These are phyloP conservation scores for Synanceia verrucosa DNA, from an alignment of 2,797 vertebrate genomes.

Conservation along the genomic window DNA sequence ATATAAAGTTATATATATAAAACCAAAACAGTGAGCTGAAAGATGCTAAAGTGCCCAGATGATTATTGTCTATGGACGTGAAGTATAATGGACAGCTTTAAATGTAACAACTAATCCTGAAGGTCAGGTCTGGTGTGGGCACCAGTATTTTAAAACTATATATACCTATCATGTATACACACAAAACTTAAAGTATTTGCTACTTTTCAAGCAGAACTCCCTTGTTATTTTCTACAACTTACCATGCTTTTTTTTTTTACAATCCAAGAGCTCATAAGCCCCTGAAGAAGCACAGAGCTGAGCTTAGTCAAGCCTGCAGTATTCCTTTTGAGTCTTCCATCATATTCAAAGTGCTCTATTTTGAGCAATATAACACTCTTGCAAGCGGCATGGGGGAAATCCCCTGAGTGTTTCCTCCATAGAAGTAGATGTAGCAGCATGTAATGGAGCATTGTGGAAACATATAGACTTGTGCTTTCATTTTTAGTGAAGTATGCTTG, in stretches of 20 bases:
- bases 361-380: not conserved
- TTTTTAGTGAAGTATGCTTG: conserved; percentile 31
- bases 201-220: not conserved
- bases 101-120: not conserved
- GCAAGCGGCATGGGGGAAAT: not conserved
- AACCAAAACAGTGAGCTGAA: not conserved
- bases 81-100: not conserved
- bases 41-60: too few species aligned
- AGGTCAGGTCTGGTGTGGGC: not conserved
- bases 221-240: not conserved
- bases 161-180: not conserved
- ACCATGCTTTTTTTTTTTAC: not conserved
- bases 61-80: too few species aligned
- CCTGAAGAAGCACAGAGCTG: not conserved
- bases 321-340: conserved; percentile 15
- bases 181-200: not conserved
- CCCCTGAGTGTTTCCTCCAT: conserved; percentile 10
- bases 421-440: conserved; percentile 16
- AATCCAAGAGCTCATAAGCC: not conserved
- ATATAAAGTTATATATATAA: too few species aligned
- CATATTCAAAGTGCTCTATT: conserved; percentile 48
- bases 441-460: not conserved
- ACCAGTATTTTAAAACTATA: not conserved
- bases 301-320: conserved; percentile 6
- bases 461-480: conserved; percentile 1